Conservation (phyloP, 35 echinoderm and acorn worm genomes). For the Apostichopus parvimensis region DNA sequence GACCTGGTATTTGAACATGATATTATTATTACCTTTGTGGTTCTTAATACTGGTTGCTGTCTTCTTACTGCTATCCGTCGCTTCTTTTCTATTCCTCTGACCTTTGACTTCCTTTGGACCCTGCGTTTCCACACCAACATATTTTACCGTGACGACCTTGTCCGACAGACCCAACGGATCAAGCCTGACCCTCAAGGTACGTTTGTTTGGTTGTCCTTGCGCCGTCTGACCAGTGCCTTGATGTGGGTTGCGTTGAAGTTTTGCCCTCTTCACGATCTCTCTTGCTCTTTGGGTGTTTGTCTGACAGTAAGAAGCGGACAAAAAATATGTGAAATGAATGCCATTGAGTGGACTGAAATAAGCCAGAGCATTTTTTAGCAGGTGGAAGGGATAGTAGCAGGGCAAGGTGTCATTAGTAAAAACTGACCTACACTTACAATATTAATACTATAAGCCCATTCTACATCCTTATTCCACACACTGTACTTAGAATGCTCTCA, state of each 20-base stretch:
- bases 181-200: background rate
- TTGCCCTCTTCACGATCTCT: conserved; percentile 18
- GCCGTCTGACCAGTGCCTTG: background rate
- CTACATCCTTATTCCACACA: too few species aligned
- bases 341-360: too few species aligned
- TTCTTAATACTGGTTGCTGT: background rate
- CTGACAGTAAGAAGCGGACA: background rate
- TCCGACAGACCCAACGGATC: background rate
- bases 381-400: too few species aligned
- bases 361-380: too few species aligned
- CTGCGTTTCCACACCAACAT: background rate
- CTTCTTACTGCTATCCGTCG: background rate
- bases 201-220: background rate
- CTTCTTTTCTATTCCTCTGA: background rate
- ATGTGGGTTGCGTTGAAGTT: background rate
- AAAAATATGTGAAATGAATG: too few species aligned
- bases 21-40: background rate
- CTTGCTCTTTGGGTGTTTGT: background rate
- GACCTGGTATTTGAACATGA: background rate
- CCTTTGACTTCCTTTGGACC: background rate
- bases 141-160: background rate
- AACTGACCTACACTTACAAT: too few species aligned
- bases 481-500: too few species aligned
- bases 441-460: too few species aligned
- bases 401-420: too few species aligned